Evolutionary conservation across 2,888 invertebrate genomes (phyloP), one percentile per base, ranked within the genome.

Genomic region (Cryptosula pallasiana): DNA sequence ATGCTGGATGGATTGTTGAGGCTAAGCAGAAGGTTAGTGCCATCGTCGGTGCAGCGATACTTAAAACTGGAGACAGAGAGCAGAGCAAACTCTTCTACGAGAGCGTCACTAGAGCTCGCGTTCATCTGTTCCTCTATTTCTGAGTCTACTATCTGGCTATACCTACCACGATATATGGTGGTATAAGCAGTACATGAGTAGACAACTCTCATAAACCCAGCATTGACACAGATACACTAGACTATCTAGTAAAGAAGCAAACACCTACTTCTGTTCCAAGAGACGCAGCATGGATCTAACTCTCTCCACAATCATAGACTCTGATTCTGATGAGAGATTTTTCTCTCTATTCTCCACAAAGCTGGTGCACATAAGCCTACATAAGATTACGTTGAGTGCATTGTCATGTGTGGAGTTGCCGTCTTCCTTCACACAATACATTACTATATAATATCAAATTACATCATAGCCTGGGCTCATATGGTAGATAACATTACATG

Each of bases 1-100:
- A 88, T 84, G 0, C 90, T 83, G 78, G 89, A 90, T 0, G 89
- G 86, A 82, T 94, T 92, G 78, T 92, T 91, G 0, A 94, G 83
- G 76, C 90, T 90, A 79, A 91, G 89, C 77, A 90, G 89, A 0
- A 91, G 86, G 55, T 78, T 79, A 1, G 79, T 86, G 0, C 77
- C 76, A 16, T 72, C 75, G 73, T 81, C 79, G 3, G 78, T 75
- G 1, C 80, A 71, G 35, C 81, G 77, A 70, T 79, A 78, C 45
- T 81, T 80, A 45, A 79, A 76, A 1, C 80, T 78, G 23, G 77
- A 72, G 25, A 79, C 77, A 23, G 80, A 79, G 71, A 78, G 73
- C 70, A 79, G 76, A 58, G 79, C 74, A 74, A 82, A 78, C 55
- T 79, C 76, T 55, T 79, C 76, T 3, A 82, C 74, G 1, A 76